phyloP scores from a whole-genome alignment of 2,113 vertebrate species.

The Paratilapia polleni region DNA sequence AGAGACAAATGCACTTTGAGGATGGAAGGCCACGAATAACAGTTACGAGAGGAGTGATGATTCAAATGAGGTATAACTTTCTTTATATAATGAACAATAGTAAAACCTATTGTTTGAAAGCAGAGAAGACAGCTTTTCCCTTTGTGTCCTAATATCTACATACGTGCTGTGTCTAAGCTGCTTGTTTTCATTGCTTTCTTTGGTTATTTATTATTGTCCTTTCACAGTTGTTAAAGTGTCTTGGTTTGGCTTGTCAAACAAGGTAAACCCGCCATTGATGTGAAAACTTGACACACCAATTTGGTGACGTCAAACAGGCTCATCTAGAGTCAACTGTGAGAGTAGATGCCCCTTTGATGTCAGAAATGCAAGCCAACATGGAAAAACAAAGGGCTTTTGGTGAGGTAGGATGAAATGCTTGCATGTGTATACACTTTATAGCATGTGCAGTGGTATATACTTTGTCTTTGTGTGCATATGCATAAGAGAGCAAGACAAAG shows the following conservation, averaged over 20 bases:
- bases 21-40: conserved; percentile 1
- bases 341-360: conserved; percentile 70
- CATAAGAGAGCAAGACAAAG: conserved; percentile 45
- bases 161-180: conserved; percentile 21
- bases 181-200: conserved; percentile 44
- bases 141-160: conserved; percentile 29
- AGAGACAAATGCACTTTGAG: conserved; percentile 10
- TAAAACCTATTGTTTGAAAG: conserved; percentile 24
- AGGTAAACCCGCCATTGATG: conserved; percentile 69
- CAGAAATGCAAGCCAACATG: conserved; percentile 61
- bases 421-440: conserved; percentile 52
- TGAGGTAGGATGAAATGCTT: conserved; percentile 64
- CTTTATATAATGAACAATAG: conserved; percentile 5
- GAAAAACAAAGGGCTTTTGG: conserved; percentile 61
- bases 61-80: conserved; percentile 20
- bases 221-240: conserved; percentile 52
- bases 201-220: conserved; percentile 54
- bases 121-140: conserved; percentile 20
- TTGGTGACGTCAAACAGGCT: conserved; percentile 72
- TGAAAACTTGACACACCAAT: conserved; percentile 74
- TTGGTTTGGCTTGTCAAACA: conserved; percentile 68
- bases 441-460: conserved; percentile 17
- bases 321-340: conserved; percentile 73
- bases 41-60: conserved; percentile 25
- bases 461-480: conserved; percentile 29